These are phyloP conservation scores for Cataglyphis altisquamis DNA, from an alignment of 2,888 invertebrate genomes.

Conservation along the genomic window DNA sequence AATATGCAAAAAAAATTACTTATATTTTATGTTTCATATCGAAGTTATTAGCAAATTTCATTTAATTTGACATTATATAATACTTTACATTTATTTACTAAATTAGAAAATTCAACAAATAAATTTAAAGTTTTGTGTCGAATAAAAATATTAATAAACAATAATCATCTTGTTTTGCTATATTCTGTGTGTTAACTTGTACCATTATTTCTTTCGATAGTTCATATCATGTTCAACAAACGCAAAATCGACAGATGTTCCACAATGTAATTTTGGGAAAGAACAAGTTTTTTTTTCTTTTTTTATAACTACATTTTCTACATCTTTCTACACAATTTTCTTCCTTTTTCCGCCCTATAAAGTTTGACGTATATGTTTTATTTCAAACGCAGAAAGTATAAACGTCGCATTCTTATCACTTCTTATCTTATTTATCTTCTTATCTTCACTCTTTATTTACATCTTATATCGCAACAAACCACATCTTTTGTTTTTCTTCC, in stretches of 20 bases:
- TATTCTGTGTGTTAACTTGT: not conserved
- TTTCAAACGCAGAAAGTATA: conserved; percentile 21
- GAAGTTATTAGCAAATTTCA: not conserved
- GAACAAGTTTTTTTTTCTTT: not conserved
- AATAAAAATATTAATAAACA: not conserved
- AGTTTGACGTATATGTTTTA: not conserved
- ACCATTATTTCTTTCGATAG: conserved; percentile 32
- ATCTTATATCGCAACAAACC: conserved; percentile 32
- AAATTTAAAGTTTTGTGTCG: not conserved
- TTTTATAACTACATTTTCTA: conserved; percentile 24
- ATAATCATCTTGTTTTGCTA: not conserved
- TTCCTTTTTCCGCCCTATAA: not conserved
- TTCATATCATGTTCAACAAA: conserved; percentile 15
- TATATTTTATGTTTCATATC: not conserved
- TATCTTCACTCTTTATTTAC: conserved; percentile 59
- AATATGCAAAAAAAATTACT: not conserved
- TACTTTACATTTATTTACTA: conserved; percentile 8
- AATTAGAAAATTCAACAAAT: not conserved
- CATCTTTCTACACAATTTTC: not conserved
- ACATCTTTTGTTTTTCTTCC: conserved; percentile 1
- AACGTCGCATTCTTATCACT: conserved; percentile 43
- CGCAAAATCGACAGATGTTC: not conserved
- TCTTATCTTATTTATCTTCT: conserved; percentile 34
- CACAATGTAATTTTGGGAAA: not conserved
- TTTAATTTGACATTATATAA: not conserved